A percentile compares a stretch with the other conserved stretches of the same genome.
These are phyloP conservation scores for Promerops cafer DNA, from an alignment of 2,113 vertebrate genomes.

Conservation along the genomic window DNA sequence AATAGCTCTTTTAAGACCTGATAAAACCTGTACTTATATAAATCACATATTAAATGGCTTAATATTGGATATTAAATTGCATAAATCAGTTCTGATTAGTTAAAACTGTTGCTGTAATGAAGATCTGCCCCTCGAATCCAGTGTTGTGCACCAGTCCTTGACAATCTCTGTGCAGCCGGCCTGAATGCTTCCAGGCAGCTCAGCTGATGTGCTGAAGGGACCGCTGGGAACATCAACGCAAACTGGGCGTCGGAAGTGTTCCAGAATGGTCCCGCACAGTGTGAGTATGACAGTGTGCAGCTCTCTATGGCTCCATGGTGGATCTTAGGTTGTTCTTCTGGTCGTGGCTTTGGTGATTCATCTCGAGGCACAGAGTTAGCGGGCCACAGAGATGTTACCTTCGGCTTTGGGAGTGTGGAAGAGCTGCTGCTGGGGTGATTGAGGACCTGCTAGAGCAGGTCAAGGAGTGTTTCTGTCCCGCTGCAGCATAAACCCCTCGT, in stretches of 20 bases:
- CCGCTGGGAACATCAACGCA: neutral
- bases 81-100: neutral
- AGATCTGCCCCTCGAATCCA: neutral
- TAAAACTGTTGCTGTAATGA: neutral
- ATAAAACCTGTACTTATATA: neutral
- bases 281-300: fast-evolving
- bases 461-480: neutral
- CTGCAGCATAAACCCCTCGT: neutral
- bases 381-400: fast-evolving
- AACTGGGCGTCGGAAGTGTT: fast-evolving
- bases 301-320: no score
- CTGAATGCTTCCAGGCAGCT: neutral
- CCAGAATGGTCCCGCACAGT: fast-evolving
- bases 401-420: fast-evolving
- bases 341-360: fast-evolving
- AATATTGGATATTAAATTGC: neutral
- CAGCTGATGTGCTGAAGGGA: neutral
- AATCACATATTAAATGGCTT: neutral
- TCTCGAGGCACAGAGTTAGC: fast-evolving
- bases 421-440: neutral
- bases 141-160: neutral
- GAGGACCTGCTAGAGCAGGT: neutral
- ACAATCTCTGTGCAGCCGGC: neutral
- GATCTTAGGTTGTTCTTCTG: neutral
- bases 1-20: neutral